phyloP scores from a whole-genome alignment of 2,888 invertebrate genomes.

The Nomada flava region DNA sequence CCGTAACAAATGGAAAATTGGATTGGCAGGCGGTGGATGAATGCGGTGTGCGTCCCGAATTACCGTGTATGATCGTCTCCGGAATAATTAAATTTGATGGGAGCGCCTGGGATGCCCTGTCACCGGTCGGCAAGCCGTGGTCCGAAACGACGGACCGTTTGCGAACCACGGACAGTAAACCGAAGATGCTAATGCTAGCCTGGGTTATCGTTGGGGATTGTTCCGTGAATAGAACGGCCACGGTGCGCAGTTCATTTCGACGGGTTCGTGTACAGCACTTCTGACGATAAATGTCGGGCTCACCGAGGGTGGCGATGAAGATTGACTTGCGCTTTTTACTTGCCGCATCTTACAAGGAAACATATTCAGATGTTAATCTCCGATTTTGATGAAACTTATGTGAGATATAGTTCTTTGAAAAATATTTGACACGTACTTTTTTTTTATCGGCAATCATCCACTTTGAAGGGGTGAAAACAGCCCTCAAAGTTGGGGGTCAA shows the following conservation, averaged over 20 bases:
- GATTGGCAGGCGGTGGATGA: conserved; percentile 13
- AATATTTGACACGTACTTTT: too few species aligned
- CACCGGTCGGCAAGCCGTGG: conserved; percentile 37
- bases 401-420: too few species aligned
- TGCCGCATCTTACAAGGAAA: too few species aligned
- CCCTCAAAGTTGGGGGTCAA: too few species aligned
- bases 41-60: conserved; percentile 68
- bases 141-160: conserved; percentile 16
- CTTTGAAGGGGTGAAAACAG: too few species aligned
- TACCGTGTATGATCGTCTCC: conserved; percentile 76
- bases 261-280: not conserved
- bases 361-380: too few species aligned
- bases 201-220: not conserved
- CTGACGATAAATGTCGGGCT: too few species aligned
- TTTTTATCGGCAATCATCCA: too few species aligned
- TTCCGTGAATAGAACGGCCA: not conserved
- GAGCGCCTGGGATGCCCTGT: conserved; percentile 65
- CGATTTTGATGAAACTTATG: too few species aligned
- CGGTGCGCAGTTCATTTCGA: too few species aligned
- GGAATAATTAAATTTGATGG: conserved; percentile 80
- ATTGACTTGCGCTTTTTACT: too few species aligned
- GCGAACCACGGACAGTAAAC: not conserved
- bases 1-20: conserved; percentile 54
- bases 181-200: conserved; percentile 2
- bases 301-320: too few species aligned